Conservation (phyloP, 2,888 invertebrate genomes). For the Aphodius granarius region DNA sequence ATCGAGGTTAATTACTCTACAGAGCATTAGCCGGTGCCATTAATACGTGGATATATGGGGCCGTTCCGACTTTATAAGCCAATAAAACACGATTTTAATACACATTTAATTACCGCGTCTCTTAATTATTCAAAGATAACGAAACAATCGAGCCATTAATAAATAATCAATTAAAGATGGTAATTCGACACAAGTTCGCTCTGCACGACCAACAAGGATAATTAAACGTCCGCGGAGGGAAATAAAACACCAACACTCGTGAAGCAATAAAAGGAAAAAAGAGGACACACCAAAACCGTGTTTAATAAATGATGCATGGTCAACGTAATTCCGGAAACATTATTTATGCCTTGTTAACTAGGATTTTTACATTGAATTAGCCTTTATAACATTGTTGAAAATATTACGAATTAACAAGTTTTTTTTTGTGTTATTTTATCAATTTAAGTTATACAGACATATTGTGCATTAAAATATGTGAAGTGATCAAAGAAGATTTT, state of each 20-base stretch:
- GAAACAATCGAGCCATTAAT: not conserved
- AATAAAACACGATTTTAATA: not conserved
- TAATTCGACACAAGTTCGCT: not conserved
- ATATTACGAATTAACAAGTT: too few species aligned
- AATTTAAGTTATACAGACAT: too few species aligned
- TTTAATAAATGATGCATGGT: slow-evolving; percentile 9
- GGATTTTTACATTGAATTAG: slow-evolving; percentile 12
- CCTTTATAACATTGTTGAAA: too few species aligned
- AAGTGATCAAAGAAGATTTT: too few species aligned
- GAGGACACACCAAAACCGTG: slow-evolving; percentile 11
- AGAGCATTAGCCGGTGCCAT: not conserved
- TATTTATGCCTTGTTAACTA: slow-evolving; percentile 1
- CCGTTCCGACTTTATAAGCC: not conserved
- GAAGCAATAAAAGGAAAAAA: not conserved
- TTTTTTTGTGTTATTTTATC: too few species aligned
- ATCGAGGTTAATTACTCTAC: not conserved
- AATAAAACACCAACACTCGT: not conserved
- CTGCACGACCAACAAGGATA: not conserved
- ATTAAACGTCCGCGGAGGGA: not conserved
- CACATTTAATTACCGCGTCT: not conserved
- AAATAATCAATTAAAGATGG: slow-evolving; percentile 1
- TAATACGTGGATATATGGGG: not conserved
- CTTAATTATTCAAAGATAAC: not conserved
- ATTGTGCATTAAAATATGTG: too few species aligned
- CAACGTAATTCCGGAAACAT: slow-evolving; percentile 13